These are phyloP conservation scores for Eupithecia subumbrata DNA, from an alignment of 2,888 invertebrate species.

Conservation along the genomic window DNA sequence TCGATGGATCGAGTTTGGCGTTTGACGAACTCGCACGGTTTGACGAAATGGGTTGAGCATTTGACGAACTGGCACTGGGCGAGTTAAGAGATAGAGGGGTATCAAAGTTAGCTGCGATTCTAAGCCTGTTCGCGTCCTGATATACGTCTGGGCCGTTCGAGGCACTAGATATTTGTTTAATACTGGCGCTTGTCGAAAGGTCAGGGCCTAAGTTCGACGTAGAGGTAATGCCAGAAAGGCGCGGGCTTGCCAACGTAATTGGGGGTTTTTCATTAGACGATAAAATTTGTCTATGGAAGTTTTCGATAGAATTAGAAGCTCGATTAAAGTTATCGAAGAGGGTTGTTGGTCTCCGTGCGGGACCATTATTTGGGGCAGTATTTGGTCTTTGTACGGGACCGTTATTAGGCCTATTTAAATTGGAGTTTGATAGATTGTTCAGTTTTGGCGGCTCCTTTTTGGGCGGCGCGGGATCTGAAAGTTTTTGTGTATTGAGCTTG, in stretches of 20 bases:
- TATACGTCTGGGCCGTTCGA: neutral
- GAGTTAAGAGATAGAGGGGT: slow-evolving; percentile 1
- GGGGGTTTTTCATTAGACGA: slow-evolving; percentile 7
- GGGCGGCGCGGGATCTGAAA: slow-evolving; percentile 57
- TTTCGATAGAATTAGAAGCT: slow-evolving; percentile 13
- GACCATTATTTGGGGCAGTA: slow-evolving; percentile 5
- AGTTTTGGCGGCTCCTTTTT: slow-evolving; percentile 49
- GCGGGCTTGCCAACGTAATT: slow-evolving; percentile 13
- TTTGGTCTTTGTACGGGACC: slow-evolving; percentile 3
- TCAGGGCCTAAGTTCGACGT: neutral
- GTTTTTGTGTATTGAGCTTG: slow-evolving; percentile 10
- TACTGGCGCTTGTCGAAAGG: neutral
- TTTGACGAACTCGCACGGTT: slow-evolving; percentile 7
- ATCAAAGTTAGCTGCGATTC: slow-evolving; percentile 5
- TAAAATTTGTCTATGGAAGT: neutral
- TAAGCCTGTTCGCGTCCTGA: neutral
- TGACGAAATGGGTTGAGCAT: slow-evolving; percentile 13
- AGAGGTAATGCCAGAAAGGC: slow-evolving; percentile 8
- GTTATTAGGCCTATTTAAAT: slow-evolving; percentile 11
- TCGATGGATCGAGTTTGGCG: neutral
- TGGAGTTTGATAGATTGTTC: slow-evolving; percentile 17
- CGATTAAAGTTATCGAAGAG: slow-evolving; percentile 32
- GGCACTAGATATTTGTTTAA: neutral
- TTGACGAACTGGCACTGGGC: slow-evolving; percentile 15
- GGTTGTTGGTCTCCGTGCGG: slow-evolving; percentile 29